Evolutionary conservation across 1,140 invertebrate genomes (phyloP), one percentile per base, ranked within the genome.

Genomic region (Drosophila truncata): DNA sequence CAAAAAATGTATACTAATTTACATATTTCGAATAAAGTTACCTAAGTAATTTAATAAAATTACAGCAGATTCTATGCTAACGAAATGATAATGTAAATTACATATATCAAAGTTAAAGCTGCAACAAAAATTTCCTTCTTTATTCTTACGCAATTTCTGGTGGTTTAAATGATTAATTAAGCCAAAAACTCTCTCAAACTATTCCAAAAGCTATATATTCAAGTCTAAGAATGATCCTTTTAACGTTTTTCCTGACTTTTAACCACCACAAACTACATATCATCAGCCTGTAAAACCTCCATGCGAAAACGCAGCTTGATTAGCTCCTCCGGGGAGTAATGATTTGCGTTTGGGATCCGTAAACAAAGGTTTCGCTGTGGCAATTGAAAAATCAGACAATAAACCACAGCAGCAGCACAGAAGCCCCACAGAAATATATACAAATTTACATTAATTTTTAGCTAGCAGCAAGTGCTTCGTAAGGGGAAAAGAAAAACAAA

Each of bases 381-480:
- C 54, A 42, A 42, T 42, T 57, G 33, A 41, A 57, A 57, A 42
- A n/a, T 41, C 54, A 57, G 33, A 57, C 54, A 57, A 57, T 41
- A 57, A 57, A 55, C 52, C 33, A 49, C 4, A 27, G 16, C 10
- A 29, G 7, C 25, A 23, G 50, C 8, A 23, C 31, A 25, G 33
- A 11, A 37, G 20, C 54, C 33, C 7, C 33, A 41, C 33, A 39
- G 23, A 41, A 25, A 57, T 25, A 57, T 25, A 23, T 37, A 50
- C 18, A 35, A 35, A 37, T 37, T 25, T 23, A 25, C 11, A 39
- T 57, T 41, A 41, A 41, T 57, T 57, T 57, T 37, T 25, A 39
- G 16, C 20, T 37, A 6, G 33, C 33, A 25, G 33, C 54, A 55
- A 55, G 33, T 55, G 54, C 23, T 23, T 42, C 4, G 5, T 13